Percentiles rank a stretch among this genome's conserved stretches.
These are phyloP conservation scores for Brachionus plicatilis DNA, from an alignment of 1,140 invertebrate genomes.

Conservation along the genomic window DNA sequence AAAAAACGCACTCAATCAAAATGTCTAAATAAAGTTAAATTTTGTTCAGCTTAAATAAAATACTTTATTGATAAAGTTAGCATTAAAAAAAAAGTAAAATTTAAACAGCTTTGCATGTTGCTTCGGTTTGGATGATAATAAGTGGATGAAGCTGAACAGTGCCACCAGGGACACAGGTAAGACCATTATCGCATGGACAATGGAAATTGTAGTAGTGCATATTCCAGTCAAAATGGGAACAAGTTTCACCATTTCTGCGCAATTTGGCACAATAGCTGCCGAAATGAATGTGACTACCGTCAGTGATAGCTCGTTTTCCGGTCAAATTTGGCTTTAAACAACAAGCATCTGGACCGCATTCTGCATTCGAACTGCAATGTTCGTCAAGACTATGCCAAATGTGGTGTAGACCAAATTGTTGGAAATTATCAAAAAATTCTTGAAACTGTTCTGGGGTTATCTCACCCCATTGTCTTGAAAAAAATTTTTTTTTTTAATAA, in stretches of 20 bases:
- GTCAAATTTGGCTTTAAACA: conserved; percentile 23
- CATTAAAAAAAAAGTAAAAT: background rate
- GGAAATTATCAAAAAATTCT: background rate
- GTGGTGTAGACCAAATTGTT: conserved; percentile 15
- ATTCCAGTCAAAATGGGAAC: conserved; percentile 4
- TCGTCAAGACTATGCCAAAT: conserved; percentile 9
- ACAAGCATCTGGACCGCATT: conserved; percentile 39
- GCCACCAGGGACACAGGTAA: conserved; percentile 4
- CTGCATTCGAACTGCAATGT: conserved; percentile 12
- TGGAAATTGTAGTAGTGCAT: background rate
- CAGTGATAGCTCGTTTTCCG: conserved; percentile 28
- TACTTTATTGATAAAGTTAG: background rate
- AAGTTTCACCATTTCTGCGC: background rate
- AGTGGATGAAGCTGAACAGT: conserved; percentile 20
- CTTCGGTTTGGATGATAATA: conserved; percentile 3
- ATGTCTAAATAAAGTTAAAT: background rate
- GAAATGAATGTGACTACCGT: conserved; percentile 14
- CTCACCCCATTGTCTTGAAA: conserved; percentile 32
- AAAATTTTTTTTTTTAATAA: background rate
- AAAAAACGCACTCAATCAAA: background rate
- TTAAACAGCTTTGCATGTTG: conserved; percentile 2
- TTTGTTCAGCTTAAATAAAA: background rate
- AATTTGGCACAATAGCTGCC: conserved; percentile 28
- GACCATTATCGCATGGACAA: conserved; percentile 23
- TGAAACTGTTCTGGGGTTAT: conserved; percentile 28